phyloP scores from a whole-genome alignment of 2,797 vertebrate genomes.

The Glyptemys insculpta region DNA sequence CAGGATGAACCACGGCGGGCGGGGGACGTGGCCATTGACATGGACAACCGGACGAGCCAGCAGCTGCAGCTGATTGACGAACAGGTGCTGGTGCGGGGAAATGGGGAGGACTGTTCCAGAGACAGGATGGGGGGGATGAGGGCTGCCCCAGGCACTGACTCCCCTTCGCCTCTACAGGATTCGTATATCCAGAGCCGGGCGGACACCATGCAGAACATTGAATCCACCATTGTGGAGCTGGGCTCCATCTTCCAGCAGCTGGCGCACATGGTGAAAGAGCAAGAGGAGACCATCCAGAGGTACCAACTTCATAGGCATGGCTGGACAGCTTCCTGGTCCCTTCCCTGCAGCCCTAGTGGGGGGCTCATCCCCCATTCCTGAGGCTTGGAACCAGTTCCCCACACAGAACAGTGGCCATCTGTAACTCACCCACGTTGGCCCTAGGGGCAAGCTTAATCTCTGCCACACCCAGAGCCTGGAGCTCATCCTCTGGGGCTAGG shows the following conservation, averaged over 20 bases:
- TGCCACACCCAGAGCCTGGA: too few relatives aligned
- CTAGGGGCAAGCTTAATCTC: not conserved
- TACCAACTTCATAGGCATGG: slow-evolving; percentile 50
- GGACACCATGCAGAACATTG: slow-evolving; percentile 96
- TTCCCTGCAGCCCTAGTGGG: not conserved
- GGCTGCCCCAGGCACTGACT: not conserved
- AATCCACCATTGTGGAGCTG: slow-evolving; percentile 95
- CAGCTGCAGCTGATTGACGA: slow-evolving; percentile 95
- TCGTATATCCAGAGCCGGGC: slow-evolving; percentile 95
- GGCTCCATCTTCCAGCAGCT: slow-evolving; percentile 96
- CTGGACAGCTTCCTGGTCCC: not conserved
- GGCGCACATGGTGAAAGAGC: slow-evolving; percentile 96
- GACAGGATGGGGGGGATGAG: not conserved
- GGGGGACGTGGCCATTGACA: slow-evolving; percentile 90
- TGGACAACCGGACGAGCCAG: slow-evolving; percentile 89
- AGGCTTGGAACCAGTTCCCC: too few relatives aligned
- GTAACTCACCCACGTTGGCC: not conserved
- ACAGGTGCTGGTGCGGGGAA: slow-evolving; percentile 82
- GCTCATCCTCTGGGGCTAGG: not conserved
- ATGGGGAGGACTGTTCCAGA: not conserved
- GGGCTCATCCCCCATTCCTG: too few relatives aligned
- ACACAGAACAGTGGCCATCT: too few relatives aligned
- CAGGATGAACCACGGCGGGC: slow-evolving; percentile 89
- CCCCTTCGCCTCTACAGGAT: slow-evolving; percentile 80
- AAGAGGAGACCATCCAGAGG: slow-evolving; percentile 95